Base-by-base conservation (phyloP, 2,888 invertebrate species). In the Campoplex nolae region DNA sequence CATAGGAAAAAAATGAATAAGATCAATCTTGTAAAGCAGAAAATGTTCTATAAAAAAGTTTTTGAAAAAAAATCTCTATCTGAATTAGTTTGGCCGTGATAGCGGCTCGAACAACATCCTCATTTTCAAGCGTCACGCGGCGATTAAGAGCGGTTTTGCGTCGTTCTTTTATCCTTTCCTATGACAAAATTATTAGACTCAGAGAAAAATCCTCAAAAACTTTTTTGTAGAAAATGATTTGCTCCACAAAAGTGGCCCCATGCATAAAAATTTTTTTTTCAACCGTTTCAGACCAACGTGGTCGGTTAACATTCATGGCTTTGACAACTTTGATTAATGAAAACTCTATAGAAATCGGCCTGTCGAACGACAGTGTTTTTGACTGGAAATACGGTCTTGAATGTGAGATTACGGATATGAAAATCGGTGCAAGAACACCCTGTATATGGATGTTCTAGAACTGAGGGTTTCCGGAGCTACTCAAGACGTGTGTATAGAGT, bases 401-500 rank as follows among this genome's bases (percentile, higher is more conserved):
- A 18, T 18, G 0, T 18, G 3, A 62, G 58, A 9, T 28, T 11
- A 32, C 3, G 32, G 58, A 16, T 13, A 16, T 62, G 13, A 16
- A 3, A 11, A 62, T 62, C 32, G 32, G 23, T 13, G 13, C 0
- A 6, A 62, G 16, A 51, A 32, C 58, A 62, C 58, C 58, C 58
- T 62, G 58, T 32, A 28, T 28, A 32, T 9, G 1, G 58, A 11
- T 32, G 18, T 35, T n/a, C 38, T 38, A n/a, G n/a, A n/a, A 13
- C 38, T 42, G 9, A 48, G 7, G 51, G 16, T 38, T 67, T 35
- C 38, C 67, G 23, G 77, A 77, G 48, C 48, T 77, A 51, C 67
- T 74, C 56, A 77, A 38, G 51, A 77, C 67, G 77, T 77, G 77
- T 77, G 62, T 76, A 76, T 65, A 28, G 75, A 45, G 48, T 77